phyloP scores from a whole-genome alignment of 2,888 invertebrate genomes.

The Tachina grossa region DNA sequence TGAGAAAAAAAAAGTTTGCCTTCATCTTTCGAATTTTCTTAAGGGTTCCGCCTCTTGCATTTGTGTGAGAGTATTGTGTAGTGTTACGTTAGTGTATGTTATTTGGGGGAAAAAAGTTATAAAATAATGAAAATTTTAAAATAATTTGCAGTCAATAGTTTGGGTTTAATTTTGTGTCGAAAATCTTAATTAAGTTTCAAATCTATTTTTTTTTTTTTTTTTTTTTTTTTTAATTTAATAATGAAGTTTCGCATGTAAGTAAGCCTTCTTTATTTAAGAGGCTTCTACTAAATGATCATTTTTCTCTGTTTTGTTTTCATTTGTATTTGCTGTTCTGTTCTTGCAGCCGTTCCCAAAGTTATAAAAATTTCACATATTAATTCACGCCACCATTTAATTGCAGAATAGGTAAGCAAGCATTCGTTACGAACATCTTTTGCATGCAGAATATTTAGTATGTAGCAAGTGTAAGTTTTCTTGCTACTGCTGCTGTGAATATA shows the following conservation, averaged over 20 bases:
- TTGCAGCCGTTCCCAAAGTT: slow-evolving; percentile 76
- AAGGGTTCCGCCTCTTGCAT: slow-evolving; percentile 57
- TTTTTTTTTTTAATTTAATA: slow-evolving; percentile 52
- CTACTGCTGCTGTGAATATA: slow-evolving; percentile 32
- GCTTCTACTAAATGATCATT: slow-evolving; percentile 52
- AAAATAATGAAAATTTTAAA: slow-evolving; percentile 39
- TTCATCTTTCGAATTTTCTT: slow-evolving; percentile 42
- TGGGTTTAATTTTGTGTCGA: slow-evolving; percentile 8
- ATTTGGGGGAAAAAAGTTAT: slow-evolving; percentile 8
- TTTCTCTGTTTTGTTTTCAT: slow-evolving; percentile 72
- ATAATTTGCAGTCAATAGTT: slow-evolving; percentile 56
- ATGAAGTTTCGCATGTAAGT: slow-evolving; percentile 70
- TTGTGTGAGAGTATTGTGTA: background rate
- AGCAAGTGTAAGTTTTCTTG: slow-evolving; percentile 8
- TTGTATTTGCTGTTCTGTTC: background rate
- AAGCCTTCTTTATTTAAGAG: slow-evolving; percentile 57
- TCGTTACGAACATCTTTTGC: slow-evolving; percentile 74
- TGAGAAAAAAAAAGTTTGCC: background rate
- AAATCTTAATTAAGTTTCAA: slow-evolving; percentile 25
- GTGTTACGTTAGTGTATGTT: background rate
- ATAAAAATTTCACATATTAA: slow-evolving; percentile 78
- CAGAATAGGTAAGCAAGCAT: slow-evolving; percentile 78
- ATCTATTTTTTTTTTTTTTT: background rate
- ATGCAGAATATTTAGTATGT: slow-evolving; percentile 57
- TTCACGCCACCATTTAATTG: slow-evolving; percentile 72